These are phyloP conservation scores for Drosophila sulfurigaster DNA, from an alignment of 1,140 invertebrate species.

Conservation along the genomic window DNA sequence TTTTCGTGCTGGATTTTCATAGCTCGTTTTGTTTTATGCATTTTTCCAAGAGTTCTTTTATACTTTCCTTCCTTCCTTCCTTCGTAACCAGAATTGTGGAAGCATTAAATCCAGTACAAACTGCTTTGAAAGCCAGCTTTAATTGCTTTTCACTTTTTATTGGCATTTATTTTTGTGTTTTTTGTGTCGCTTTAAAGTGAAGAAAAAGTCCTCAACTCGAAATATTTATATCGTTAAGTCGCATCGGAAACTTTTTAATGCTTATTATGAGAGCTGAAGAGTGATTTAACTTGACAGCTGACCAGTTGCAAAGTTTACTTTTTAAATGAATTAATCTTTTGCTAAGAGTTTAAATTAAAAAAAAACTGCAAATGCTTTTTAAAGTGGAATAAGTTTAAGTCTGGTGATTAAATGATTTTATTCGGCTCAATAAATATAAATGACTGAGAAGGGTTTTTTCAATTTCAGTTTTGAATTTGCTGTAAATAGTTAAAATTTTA, in stretches of 20 bases:
- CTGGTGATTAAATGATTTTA: neutral
- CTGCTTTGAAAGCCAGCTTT: neutral
- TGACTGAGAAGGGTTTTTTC: neutral
- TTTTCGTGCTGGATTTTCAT: no score
- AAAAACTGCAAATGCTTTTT: neutral
- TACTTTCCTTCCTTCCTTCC: neutral
- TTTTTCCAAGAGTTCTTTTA: neutral
- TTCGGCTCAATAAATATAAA: neutral
- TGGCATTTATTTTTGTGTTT: neutral
- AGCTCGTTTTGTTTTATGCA: no score
- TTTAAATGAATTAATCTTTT: constrained; percentile 5
- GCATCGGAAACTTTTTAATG: constrained; percentile 23
- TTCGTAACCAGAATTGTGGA: neutral
- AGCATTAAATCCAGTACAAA: neutral
- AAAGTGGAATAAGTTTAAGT: neutral
- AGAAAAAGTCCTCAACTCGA: neutral
- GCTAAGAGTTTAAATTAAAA: neutral
- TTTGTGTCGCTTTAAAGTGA: neutral
- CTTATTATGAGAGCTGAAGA: constrained; percentile 4
- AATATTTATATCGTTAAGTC: constrained; percentile 12
- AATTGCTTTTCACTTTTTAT: constrained; percentile 12
- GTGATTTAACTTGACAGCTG: constrained; percentile 17
- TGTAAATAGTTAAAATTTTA: constrained; percentile 2
- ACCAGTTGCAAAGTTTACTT: constrained; percentile 13
- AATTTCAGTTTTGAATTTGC: neutral